These are phyloP conservation scores for Sebastes diploproa DNA, from an alignment of 2,797 vertebrate species.

Conservation along the genomic window DNA sequence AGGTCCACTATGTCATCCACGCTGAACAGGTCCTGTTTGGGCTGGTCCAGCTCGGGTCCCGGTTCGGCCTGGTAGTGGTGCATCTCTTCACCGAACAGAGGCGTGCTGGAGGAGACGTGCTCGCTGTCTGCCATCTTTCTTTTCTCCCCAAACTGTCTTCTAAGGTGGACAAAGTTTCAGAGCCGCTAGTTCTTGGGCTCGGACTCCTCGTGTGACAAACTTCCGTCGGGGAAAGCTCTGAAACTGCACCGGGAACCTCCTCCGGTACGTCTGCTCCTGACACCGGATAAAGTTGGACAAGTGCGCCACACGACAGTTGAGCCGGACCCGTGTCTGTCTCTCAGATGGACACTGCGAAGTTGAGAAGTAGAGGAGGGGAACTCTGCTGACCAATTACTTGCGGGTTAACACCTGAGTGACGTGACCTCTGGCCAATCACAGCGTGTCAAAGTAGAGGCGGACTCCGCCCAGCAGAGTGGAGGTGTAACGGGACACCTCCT, in stretches of 20 bases:
- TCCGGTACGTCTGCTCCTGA: conserved; percentile 25
- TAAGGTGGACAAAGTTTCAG: conserved; percentile 37
- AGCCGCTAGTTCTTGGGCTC: neutral
- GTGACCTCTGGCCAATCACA: conserved; percentile 54
- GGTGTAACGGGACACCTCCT: conserved; percentile 31
- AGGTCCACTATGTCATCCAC: conserved; percentile 77
- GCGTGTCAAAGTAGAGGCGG: neutral
- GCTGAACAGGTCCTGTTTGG: conserved; percentile 39
- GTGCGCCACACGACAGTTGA: conserved; percentile 54
- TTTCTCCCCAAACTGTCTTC: conserved; percentile 11
- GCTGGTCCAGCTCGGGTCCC: conserved; percentile 36
- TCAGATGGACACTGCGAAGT: conserved; percentile 39
- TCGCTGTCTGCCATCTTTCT: conserved; percentile 82
- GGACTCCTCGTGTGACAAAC: neutral
- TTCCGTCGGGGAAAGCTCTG: neutral
- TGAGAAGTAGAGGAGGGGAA: conserved; percentile 41
- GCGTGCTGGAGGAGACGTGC: conserved; percentile 75
- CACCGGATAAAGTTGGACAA: conserved; percentile 46
- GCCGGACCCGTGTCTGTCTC: conserved; percentile 60
- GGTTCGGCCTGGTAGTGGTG: conserved; percentile 66
- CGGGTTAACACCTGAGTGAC: conserved; percentile 42
- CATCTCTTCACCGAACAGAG: conserved; percentile 58
- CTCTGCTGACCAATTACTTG: conserved; percentile 57
- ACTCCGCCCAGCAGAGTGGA: conserved; percentile 31
- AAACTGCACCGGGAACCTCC: conserved; percentile 6